Conservation (phyloP, 2,888 invertebrate genomes). For the Seira musarum region DNA sequence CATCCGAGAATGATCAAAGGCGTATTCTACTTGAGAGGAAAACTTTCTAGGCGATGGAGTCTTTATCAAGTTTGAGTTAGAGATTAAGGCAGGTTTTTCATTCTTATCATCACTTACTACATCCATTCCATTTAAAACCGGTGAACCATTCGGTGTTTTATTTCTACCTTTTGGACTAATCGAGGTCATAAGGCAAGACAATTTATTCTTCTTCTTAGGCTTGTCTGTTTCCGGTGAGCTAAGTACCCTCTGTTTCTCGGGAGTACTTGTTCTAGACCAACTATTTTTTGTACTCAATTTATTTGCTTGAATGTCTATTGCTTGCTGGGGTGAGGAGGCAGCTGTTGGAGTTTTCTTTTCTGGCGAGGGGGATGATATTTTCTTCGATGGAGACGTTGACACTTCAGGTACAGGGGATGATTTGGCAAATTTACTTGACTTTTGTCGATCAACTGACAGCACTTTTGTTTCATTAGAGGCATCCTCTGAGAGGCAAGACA, state of each 20-base stretch:
- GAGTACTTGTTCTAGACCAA: slow-evolving; percentile 20
- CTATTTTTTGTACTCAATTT: slow-evolving; percentile 41
- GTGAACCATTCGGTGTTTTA: slow-evolving; percentile 37
- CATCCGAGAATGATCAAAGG: too few species aligned
- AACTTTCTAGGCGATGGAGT: background rate
- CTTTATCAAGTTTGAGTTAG: too few species aligned
- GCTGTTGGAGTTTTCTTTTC: slow-evolving; percentile 28
- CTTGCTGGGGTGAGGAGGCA: background rate
- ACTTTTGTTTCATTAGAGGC: slow-evolving; percentile 28
- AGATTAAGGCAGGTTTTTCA: too few species aligned
- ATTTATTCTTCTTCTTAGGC: slow-evolving; percentile 53
- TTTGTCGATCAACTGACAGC: slow-evolving; percentile 20
- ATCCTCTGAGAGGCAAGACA: slow-evolving; percentile 34
- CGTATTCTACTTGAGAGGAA: background rate
- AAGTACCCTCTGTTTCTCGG: slow-evolving; percentile 22
- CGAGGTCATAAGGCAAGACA: slow-evolving; percentile 57
- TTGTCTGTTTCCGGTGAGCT: slow-evolving; percentile 22
- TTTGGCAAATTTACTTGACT: slow-evolving; percentile 30
- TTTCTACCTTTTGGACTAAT: slow-evolving; percentile 50
- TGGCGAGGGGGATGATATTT: slow-evolving; percentile 14
- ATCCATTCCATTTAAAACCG: slow-evolving; percentile 37
- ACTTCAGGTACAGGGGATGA: slow-evolving; percentile 57
- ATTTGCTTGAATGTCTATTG: slow-evolving; percentile 2
- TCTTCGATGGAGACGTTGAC: slow-evolving; percentile 19
- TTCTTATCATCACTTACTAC: background rate